phyloP scores from a whole-genome alignment of 2,797 vertebrate genomes.

The Scarus forsteni region DNA sequence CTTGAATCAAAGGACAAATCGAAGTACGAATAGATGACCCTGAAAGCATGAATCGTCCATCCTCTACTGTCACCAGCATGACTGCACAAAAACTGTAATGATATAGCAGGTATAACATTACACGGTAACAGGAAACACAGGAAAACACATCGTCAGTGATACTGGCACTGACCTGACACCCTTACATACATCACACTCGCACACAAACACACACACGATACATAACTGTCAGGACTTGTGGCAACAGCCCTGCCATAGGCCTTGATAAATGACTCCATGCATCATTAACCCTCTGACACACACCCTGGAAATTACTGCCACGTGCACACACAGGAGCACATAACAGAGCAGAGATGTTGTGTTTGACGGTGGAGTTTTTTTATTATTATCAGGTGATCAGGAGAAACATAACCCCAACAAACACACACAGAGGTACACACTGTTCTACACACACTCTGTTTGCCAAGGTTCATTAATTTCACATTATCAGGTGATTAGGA shows the following conservation, averaged over 20 bases:
- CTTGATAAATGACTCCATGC: constrained; percentile 55
- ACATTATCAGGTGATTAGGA: constrained; percentile 61
- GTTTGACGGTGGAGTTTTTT: constrained; percentile 22
- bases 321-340: constrained; percentile 14
- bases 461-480: constrained; percentile 55
- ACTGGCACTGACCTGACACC: too few species aligned
- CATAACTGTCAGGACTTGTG: constrained; percentile 34
- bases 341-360: neutral
- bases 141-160: too few species aligned
- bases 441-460: neutral
- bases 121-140: too few species aligned
- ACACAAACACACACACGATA: neutral
- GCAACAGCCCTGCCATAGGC: constrained; percentile 40
- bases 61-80: too few species aligned
- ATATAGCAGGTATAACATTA: too few species aligned
- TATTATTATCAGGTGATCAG: constrained; percentile 32
- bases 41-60: too few species aligned
- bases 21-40: too few species aligned
- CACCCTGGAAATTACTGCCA: constrained; percentile 39
- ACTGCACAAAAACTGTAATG: too few species aligned
- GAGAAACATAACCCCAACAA: constrained; percentile 10
- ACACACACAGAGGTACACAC: neutral
- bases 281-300: constrained; percentile 59
- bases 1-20: too few species aligned
- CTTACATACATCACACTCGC: neutral